Conservation (phyloP, 1,140 invertebrate species). For the Meloidogyne floridensis region DNA sequence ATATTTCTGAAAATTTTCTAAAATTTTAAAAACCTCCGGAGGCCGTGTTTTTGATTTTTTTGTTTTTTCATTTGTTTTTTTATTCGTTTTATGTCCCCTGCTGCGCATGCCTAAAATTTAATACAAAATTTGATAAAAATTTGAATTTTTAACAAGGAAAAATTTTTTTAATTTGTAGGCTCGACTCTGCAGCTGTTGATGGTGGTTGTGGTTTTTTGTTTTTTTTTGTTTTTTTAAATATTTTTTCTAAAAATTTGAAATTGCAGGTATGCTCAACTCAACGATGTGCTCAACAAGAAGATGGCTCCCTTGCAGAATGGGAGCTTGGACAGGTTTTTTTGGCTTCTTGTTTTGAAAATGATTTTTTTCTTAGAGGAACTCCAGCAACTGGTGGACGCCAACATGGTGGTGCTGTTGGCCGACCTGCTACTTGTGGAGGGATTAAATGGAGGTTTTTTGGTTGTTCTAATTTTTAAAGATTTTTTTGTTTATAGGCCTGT, state of each 20-base stretch:
- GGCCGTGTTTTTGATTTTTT: neutral
- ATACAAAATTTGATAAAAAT: neutral
- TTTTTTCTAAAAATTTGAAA: neutral
- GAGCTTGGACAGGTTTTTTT: neutral
- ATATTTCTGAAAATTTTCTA: neutral
- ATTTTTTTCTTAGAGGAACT: neutral
- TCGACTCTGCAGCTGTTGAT: neutral
- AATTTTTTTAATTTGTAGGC: neutral
- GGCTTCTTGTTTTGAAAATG: neutral
- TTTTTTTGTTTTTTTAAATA: neutral
- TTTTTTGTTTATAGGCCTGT: no score
- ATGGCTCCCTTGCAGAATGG: neutral
- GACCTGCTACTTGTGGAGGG: no score
- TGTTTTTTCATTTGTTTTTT: neutral
- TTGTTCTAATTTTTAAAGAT: no score
- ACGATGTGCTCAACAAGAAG: neutral
- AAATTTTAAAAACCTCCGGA: neutral
- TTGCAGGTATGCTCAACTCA: neutral
- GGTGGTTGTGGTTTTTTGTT: neutral
- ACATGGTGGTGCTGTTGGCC: no score
- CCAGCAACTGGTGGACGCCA: no score
- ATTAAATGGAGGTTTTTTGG: no score
- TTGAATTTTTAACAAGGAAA: neutral
- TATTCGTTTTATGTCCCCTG: neutral
- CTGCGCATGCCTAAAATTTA: neutral